These are phyloP conservation scores for Chaunax sp. DNA, from an alignment of 2,797 vertebrate species.

Conservation along the genomic window DNA sequence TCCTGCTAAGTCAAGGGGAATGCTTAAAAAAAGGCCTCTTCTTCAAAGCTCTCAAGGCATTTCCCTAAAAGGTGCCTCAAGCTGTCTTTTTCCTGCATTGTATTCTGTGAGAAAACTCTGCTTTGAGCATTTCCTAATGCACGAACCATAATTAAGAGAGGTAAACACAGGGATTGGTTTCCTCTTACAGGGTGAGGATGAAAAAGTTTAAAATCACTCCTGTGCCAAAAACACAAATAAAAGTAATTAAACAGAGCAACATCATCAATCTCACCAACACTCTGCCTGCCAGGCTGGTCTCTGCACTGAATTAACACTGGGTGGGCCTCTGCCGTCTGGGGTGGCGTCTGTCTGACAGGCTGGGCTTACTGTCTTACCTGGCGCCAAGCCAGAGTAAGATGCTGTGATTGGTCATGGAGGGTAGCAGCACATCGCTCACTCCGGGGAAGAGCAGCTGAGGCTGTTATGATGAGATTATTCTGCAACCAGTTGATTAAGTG, in stretches of 20 bases:
- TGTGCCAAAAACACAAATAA: conserved; percentile 77
- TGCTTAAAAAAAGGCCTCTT: conserved; percentile 31
- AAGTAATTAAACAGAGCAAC: conserved; percentile 80
- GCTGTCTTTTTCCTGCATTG: background rate
- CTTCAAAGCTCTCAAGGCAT: conserved; percentile 34
- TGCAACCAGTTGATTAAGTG: conserved; percentile 58
- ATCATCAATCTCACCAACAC: conserved; percentile 75
- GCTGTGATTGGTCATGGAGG: conserved; percentile 49
- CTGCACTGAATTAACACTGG: conserved; percentile 66
- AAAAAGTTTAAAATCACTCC: conserved; percentile 49
- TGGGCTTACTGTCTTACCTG: conserved; percentile 54
- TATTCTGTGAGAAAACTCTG: background rate
- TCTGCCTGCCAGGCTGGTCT: conserved; percentile 60
- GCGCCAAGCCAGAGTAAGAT: conserved; percentile 44
- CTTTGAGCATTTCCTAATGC: conserved; percentile 35
- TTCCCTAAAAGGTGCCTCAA: conserved; percentile 16
- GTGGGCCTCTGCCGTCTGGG: conserved; percentile 39
- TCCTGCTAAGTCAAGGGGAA: background rate
- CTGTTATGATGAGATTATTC: conserved; percentile 63
- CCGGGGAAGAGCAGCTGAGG: conserved; percentile 27
- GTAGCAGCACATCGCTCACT: conserved; percentile 12
- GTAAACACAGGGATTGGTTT: conserved; percentile 59
- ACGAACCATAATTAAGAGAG: conserved; percentile 42
- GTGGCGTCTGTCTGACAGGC: conserved; percentile 40
- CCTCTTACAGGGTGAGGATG: conserved; percentile 41